Base-by-base conservation (phyloP, 2,113 vertebrate species). In the Pogona vitticeps region DNA sequence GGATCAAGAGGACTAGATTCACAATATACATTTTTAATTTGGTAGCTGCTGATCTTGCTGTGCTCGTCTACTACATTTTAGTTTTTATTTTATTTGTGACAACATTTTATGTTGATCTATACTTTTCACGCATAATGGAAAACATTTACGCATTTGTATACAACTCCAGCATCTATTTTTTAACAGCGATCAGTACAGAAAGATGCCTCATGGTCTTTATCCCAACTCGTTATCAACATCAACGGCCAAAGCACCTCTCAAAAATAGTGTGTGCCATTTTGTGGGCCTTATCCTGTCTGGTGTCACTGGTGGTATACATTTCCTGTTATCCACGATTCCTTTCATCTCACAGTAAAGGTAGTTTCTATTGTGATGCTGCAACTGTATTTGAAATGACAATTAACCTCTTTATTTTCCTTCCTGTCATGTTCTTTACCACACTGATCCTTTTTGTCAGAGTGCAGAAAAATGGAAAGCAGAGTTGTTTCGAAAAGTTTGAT, bases 391-490 rank as follows among this genome's bases (percentile, higher is more conserved):
- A 7, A 85, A 76, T 79, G 46, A 90, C 59, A 13, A 1, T 84
- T 15, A 0, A 84, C 6, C 79, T 91, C 86, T 61, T 95, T 4
- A 31, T 63, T 72, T 63, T 90, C 18, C 85, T 86, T 33, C 31
- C 1, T 9, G 7, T 86, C 0, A 0, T 21, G 70, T 10, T 88
- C 73, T 17, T 14, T 36, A 87, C 80, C 0, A 21, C 42, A 40
- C 40, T 82, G 1, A 12, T 76, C 6, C 92, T 94, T 76, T 67
- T 92, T 38, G 0, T 83, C 75, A n/a, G 76, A 59, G 83, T 73
- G 58, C 71, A 23, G 58, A 93, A 88, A 83, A 90, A 83, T 52
- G 68, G 82, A 42, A 31, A 0, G 0, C 12, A 75, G n/a, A 78
- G 6, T 0, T 8, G 3, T 3, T 17, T 36, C 15, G 31, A 31